phyloP scores from a whole-genome alignment of 2,888 invertebrate genomes.

The Aphrophora alni region DNA sequence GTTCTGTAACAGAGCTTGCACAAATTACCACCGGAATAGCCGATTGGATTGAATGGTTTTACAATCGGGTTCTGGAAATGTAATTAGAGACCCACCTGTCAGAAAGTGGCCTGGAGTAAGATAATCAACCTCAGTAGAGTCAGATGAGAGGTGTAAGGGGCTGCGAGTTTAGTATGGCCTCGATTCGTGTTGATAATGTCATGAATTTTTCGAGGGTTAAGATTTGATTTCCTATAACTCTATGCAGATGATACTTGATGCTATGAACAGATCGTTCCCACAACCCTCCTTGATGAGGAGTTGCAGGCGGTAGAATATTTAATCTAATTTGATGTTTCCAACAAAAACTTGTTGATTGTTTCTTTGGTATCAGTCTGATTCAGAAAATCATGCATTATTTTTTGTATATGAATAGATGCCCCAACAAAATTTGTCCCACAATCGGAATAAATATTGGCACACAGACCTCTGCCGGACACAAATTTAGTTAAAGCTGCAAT shows the following conservation, averaged over 20 bases:
- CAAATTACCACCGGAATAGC: conserved; percentile 49
- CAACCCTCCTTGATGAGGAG: conserved; percentile 45
- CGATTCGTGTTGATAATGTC: conserved; percentile 49
- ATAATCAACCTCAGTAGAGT: conserved; percentile 45
- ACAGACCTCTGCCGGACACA: neutral
- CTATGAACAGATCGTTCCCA: conserved; percentile 53
- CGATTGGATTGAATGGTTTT: conserved; percentile 31
- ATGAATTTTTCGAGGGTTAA: conserved; percentile 52
- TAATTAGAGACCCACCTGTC: conserved; percentile 49
- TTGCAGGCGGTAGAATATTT: conserved; percentile 42
- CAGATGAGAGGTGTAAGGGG: conserved; percentile 49
- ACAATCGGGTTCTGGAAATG: conserved; percentile 36
- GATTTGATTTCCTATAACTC: conserved; percentile 42
- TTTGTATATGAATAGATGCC: conserved; percentile 39
- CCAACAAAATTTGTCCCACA: conserved; percentile 54
- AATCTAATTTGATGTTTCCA: no score
- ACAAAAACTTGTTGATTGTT: no score
- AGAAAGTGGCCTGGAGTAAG: conserved; percentile 54
- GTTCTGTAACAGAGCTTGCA: conserved; percentile 48
- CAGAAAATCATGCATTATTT: no score
- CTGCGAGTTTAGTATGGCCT: conserved; percentile 52
- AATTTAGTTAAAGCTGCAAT: no score
- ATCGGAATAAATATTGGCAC: conserved; percentile 49
- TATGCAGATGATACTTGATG: conserved; percentile 50
- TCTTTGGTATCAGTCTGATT: no score